Evolutionary conservation across 2,797 vertebrate genomes (phyloP), one percentile per base, ranked within the genome.

Genomic region (Lacerta bilineata): DNA sequence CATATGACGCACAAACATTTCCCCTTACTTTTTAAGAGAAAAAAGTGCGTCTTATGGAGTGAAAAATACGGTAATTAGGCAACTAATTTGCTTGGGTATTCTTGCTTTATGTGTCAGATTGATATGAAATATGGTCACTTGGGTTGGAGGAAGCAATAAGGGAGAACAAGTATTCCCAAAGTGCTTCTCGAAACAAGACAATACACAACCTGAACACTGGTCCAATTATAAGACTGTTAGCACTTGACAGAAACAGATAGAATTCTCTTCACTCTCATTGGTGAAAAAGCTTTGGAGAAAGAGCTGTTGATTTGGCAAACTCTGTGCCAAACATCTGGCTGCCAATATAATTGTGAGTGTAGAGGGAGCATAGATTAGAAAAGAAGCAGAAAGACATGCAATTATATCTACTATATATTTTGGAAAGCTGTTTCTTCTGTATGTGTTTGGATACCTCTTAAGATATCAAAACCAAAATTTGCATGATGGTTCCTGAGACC

Each of bases 201-300:
- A 91, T 93, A 87, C 91, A 93, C 93, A 95, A 95, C 85, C 93
- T 20, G 85, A 91, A 93, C 87, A 50, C 83, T 92, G 90, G 79
- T 6, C 43, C 91, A 89, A 81, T 93, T 86, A 94, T 0, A 82
- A 95, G 90, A 79, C 90, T 89, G 82, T 93, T 50, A 39, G 93
- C 95, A 91, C 95, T 89, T 92, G 94, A 92, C 91, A 86, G 71
- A 23, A 95, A 91, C 96, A 96, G 96, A 96, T 96, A 96, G 95
- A 94, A 55, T 88, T 84, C 39, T 83, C 88, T 88, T 17, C 80
- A 92, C 93, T 94, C 89, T 94, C 89, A 95, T 90, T 91, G 93
- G 95, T 92, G 95, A 94, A 95, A 95, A 92, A 36, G 61, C 87
- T 92, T 94, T 93, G 87, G 3, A 90, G 90, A 11, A 55, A 89